Base-by-base conservation (phyloP, 2,797 vertebrate species). In the Tokudaia tokunoshimensis region DNA sequence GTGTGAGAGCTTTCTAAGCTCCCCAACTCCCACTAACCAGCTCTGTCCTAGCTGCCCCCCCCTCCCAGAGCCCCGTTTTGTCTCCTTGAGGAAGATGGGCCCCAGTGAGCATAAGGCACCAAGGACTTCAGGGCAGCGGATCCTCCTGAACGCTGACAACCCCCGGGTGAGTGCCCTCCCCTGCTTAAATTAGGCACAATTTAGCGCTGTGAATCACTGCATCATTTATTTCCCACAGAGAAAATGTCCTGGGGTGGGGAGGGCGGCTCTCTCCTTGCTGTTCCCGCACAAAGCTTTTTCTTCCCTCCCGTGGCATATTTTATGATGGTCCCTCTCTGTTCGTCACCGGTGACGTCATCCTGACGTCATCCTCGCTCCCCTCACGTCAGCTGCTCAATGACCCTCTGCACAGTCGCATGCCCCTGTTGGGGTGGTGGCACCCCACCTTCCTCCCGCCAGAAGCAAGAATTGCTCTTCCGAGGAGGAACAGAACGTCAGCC, bases 281-380 rank as follows among this genome's bases (percentile, higher is more conserved):
- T 61, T 34, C 93, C 87, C 96, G 80, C 94, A 76, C 74, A 93
- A 97, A 96, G 97, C 89, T n/a, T 87, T 83, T 84, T 82, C 89
- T 94, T 85, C 31, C 85, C 17, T 29, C 79, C 34, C 24, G 0
- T 1, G 78, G 61, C 79, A 44, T 19, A 1, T 84, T 67, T 92
- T 95, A 70, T 31, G 7, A 44, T 6, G 5, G 7, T 3, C 19
- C 96, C 97, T 93, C 86, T 92, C 52, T 97, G 95, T 95, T 94
- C 78, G 89, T 97, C 97, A 98, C 97, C 55, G 20, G 63, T 50
- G 26, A 91, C 83, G 79, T 98, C 98, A 98, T 96, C 97, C 97
- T 47, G 26, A 91, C 83, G 76, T 98, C 98, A 98, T 96, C 97
- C 97, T 84, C 44, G 34, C 96, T 91, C 63, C 52, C 91, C 96